Conservation (phyloP, 2,888 invertebrate species). For the Abrostola triplasia region DNA sequence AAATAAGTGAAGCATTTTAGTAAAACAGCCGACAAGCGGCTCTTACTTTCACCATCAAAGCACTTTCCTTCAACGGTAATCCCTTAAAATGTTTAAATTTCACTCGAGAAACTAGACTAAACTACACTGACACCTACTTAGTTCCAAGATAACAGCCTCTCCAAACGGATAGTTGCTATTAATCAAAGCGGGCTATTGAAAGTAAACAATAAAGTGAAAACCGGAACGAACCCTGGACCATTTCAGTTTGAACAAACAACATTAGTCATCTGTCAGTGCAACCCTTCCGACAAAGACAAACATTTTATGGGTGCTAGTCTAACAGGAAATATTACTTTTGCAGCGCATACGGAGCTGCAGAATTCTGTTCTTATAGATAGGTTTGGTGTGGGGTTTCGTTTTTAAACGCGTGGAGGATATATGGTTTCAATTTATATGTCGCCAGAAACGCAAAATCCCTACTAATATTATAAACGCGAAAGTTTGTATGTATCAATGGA, state of each 20-base stretch:
- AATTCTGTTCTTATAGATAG: conserved; percentile 51
- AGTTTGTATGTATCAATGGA: no score
- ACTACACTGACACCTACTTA: conserved; percentile 43
- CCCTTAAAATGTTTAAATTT: conserved; percentile 22
- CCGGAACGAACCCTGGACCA: conserved; percentile 62
- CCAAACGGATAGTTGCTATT: conserved; percentile 67
- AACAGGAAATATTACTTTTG: conserved; percentile 65
- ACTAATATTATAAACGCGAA: no score
- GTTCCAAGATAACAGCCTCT: conserved; percentile 53
- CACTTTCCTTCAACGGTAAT: conserved; percentile 5
- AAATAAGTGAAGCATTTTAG: neutral
- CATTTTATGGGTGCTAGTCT: conserved; percentile 64
- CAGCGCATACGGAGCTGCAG: conserved; percentile 55
- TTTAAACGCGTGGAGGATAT: no score
- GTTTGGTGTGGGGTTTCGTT: conserved; percentile 40
- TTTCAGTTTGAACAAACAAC: conserved; percentile 72
- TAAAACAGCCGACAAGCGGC: no score
- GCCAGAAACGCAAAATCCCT: neutral
- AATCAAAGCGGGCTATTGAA: conserved; percentile 74
- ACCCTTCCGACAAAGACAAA: conserved; percentile 72
- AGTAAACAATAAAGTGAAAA: conserved; percentile 73
- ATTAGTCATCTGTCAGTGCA: conserved; percentile 78
- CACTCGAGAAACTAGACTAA: conserved; percentile 14
- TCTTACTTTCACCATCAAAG: conserved; percentile 1
- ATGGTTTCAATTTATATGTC: conserved; percentile 19